Percentiles rank a stretch among this genome's conserved stretches.
Conservation (phyloP, 2,888 invertebrate species). For the Ichneumon xanthorius region DNA sequence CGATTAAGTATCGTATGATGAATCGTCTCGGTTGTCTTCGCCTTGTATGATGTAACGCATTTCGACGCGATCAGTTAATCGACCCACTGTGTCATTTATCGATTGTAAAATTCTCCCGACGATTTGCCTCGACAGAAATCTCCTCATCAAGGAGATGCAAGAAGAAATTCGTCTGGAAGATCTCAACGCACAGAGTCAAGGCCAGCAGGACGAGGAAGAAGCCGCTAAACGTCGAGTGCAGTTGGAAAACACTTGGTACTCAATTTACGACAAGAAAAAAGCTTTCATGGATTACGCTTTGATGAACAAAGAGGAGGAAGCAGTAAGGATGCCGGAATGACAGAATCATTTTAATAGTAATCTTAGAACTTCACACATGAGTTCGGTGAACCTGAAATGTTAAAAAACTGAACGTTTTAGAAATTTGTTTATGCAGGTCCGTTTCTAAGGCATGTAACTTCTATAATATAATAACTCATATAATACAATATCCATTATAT, state of each 20-base stretch:
- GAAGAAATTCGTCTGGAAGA: slow-evolving; percentile 78
- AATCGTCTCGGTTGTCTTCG: neutral
- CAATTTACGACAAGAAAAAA: slow-evolving; percentile 71
- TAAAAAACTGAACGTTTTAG: neutral
- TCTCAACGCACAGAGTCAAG: slow-evolving; percentile 70
- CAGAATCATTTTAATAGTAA: neutral
- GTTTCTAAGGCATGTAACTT: neutral
- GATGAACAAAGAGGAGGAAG: slow-evolving; percentile 73
- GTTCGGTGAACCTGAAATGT: neutral
- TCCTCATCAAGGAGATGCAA: slow-evolving; percentile 78
- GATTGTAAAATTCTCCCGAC: neutral
- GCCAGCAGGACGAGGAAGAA: slow-evolving; percentile 74
- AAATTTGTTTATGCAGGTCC: neutral
- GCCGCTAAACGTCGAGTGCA: slow-evolving; percentile 75
- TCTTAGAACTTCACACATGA: neutral
- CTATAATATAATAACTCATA: too few species aligned
- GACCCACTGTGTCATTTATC: neutral
- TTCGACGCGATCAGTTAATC: neutral
- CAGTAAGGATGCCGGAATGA: slow-evolving; percentile 72
- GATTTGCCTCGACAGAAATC: slow-evolving; percentile 69
- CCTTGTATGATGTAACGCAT: neutral
- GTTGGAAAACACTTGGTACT: slow-evolving; percentile 73
- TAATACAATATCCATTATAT: too few species aligned
- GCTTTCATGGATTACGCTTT: slow-evolving; percentile 73
- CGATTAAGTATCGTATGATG: neutral